Conservation (phyloP, 2,888 invertebrate species). For the Heliconius cydno region DNA sequence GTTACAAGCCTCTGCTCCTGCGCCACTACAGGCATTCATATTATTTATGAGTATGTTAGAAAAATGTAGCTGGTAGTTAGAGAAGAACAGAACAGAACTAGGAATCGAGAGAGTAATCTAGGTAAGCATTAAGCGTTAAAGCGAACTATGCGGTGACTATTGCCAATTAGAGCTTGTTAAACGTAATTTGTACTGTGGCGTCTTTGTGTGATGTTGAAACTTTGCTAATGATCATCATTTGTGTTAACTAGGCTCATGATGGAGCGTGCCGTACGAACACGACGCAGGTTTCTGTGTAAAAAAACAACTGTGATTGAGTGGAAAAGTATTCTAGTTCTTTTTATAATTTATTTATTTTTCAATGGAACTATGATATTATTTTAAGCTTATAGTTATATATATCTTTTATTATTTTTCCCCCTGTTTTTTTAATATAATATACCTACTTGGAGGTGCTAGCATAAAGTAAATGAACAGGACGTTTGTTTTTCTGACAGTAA, state of each 20-base stretch:
- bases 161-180: conserved; percentile 38
- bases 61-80: neutral
- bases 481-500: neutral
- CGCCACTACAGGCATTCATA: neutral
- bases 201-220: conserved; percentile 34
- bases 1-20: too few relatives aligned
- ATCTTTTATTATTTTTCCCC: too few relatives aligned
- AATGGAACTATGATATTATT: neutral
- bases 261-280: neutral
- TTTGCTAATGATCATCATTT: conserved; percentile 35
- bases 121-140: conserved; percentile 28
- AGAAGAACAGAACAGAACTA: neutral
- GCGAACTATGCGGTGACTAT: conserved; percentile 37
- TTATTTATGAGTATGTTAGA: neutral
- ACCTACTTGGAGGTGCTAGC: fast-evolving
- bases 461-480: neutral
- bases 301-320: neutral
- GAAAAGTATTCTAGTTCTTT: neutral
- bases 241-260: conserved; percentile 30
- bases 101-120: conserved; percentile 34
- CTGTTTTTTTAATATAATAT: too few relatives aligned
- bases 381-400: too few relatives aligned
- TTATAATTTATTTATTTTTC: neutral
- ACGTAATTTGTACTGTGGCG: conserved; percentile 35
- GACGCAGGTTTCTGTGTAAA: neutral